phyloP scores from a whole-genome alignment of 2,888 invertebrate species.

The Operophtera brumata region DNA sequence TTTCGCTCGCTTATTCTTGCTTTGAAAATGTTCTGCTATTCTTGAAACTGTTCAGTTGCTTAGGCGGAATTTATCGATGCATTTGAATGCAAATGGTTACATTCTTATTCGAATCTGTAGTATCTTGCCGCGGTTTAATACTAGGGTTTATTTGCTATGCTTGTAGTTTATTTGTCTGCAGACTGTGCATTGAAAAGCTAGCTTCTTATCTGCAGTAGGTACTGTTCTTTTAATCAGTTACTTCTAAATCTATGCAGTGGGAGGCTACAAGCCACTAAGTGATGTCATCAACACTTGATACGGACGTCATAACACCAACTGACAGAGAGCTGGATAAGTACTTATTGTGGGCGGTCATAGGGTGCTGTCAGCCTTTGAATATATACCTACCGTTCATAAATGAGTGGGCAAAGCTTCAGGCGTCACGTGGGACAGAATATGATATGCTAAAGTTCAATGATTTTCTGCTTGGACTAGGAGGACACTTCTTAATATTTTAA shows the following conservation, averaged over 20 bases:
- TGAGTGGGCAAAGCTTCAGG: neutral
- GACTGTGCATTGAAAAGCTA: conserved; percentile 1
- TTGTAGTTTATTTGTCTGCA: neutral
- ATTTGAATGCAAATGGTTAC: conserved; percentile 22
- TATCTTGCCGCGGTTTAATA: conserved; percentile 11
- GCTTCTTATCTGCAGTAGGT: neutral
- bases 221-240: neutral
- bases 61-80: conserved; percentile 21
- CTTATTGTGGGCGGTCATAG: neutral
- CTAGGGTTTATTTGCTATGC: conserved; percentile 10
- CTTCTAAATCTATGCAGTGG: neutral
- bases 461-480: neutral
- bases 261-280: neutral
- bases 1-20: conserved; percentile 16
- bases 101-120: conserved; percentile 10
- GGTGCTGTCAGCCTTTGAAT: neutral
- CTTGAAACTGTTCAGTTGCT: conserved; percentile 16
- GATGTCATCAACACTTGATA: conserved; percentile 3
- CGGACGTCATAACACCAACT: neutral
- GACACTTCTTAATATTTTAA: too few species aligned
- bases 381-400: neutral
- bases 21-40: conserved; percentile 12
- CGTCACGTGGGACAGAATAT: neutral
- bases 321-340: neutral
- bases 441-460: neutral